Evolutionary conservation across 2,113 vertebrate species (phyloP).

Genomic region (Dipodomys merriami): DNA sequence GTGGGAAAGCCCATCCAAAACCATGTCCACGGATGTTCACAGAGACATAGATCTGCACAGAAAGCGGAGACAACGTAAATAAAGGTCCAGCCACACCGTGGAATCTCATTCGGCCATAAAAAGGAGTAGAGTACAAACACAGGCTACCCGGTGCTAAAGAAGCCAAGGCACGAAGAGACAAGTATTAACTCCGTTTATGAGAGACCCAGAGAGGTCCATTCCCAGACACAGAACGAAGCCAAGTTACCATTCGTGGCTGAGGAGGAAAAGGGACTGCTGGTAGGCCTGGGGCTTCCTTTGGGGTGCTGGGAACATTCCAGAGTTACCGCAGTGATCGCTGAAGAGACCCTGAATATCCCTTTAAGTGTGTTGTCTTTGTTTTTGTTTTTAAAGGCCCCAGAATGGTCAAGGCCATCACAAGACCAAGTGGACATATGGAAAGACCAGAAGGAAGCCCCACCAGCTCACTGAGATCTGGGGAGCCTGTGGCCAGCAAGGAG

Average conservation of each 20-base stretch:
- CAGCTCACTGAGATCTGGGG: rapidly evolving
- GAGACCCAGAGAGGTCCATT: background rate
- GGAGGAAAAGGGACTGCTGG: background rate
- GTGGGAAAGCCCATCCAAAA: too few relatives aligned
- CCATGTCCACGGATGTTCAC: too few relatives aligned
- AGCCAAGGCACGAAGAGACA: too few relatives aligned
- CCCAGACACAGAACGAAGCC: background rate
- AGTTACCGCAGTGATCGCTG: background rate
- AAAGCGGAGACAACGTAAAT: too few relatives aligned
- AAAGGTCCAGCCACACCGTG: too few relatives aligned
- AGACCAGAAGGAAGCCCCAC: background rate
- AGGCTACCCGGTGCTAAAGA: too few relatives aligned
- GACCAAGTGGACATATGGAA: background rate
- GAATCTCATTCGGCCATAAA: too few relatives aligned
- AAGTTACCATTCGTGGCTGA: too few relatives aligned
- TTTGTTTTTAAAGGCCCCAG: background rate
- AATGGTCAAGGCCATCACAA: background rate
- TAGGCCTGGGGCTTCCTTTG: background rate
- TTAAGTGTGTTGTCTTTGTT: too few relatives aligned
- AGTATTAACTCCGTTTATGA: too few relatives aligned
- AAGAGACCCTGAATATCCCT: background rate
- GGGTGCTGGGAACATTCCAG: background rate
- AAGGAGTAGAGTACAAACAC: too few relatives aligned
- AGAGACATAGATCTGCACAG: too few relatives aligned
- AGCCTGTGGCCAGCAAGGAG: background rate